phyloP scores from a whole-genome alignment of 2,113 vertebrate genomes.

The Sterrhoptilus dennistouni region DNA sequence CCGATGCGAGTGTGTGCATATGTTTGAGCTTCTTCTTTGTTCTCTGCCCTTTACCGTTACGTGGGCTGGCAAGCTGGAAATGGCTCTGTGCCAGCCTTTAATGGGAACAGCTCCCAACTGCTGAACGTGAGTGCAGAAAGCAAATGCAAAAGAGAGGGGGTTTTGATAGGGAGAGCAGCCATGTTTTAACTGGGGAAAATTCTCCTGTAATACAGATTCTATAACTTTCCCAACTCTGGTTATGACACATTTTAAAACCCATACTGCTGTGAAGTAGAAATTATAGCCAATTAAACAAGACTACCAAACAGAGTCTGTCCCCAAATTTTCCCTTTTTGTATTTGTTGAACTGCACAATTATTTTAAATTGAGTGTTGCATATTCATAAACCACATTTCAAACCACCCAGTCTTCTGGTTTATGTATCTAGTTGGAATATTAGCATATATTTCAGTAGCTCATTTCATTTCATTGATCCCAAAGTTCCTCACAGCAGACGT shows the following conservation, averaged over 20 bases:
- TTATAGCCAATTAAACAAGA: constrained; percentile 63
- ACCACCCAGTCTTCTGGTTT: constrained; percentile 64
- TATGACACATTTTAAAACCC: constrained; percentile 48
- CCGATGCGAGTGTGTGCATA: neutral
- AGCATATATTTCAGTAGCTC: constrained; percentile 55
- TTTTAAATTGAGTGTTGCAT: constrained; percentile 69
- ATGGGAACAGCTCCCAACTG: constrained; percentile 47
- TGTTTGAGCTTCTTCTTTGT: constrained; percentile 43
- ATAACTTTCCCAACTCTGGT: constrained; percentile 48
- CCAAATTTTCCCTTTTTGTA: constrained; percentile 59
- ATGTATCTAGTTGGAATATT: constrained; percentile 62
- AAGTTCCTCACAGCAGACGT: neutral
- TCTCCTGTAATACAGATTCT: neutral
- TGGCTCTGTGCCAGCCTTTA: constrained; percentile 28
- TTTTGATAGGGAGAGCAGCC: constrained; percentile 21
- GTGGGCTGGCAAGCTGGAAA: constrained; percentile 39
- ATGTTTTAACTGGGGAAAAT: constrained; percentile 31
- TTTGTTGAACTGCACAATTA: constrained; percentile 67
- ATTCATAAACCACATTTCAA: constrained; percentile 64
- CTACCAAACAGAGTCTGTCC: constrained; percentile 57
- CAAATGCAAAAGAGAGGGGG: neutral
- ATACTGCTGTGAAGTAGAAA: constrained; percentile 52
- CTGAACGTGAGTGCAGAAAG: constrained; percentile 8
- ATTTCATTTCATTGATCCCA: constrained; percentile 60
- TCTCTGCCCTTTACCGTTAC: constrained; percentile 12